Evolutionary conservation across 2,797 vertebrate genomes (phyloP).

Genomic region (Acridotheres tristis): DNA sequence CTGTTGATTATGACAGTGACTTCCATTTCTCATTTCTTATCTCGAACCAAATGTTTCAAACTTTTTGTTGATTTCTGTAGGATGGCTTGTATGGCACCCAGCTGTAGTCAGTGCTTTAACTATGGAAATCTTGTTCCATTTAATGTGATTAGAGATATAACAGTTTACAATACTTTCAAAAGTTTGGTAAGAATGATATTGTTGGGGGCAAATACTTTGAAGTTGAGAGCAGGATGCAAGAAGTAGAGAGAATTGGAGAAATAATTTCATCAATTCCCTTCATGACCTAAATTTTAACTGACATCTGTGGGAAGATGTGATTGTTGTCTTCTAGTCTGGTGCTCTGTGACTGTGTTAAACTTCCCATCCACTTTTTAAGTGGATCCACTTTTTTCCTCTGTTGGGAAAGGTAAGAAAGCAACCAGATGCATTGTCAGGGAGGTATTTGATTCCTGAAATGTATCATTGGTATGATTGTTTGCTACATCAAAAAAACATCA

Average conservation of each 20-base stretch:
- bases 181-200: background rate
- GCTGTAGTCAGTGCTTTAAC: background rate
- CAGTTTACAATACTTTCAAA: background rate
- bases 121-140: background rate
- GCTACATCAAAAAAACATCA: background rate
- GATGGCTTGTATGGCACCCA: background rate
- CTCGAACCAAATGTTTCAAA: background rate
- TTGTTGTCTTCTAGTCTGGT: background rate
- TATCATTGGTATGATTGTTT: background rate
- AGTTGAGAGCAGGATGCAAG: background rate
- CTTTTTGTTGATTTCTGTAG: background rate
- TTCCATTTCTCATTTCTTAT: constrained; percentile 10
- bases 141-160: background rate
- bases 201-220: background rate
- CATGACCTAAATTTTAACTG: background rate
- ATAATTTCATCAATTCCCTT: background rate
- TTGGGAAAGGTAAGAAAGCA: background rate
- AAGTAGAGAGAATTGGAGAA: background rate
- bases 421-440: background rate
- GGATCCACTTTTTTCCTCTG: background rate
- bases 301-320: background rate
- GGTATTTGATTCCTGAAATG: background rate
- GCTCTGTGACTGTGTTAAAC: background rate
- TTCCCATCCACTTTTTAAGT: background rate
- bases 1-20: background rate